Conservation (phyloP, 2,888 invertebrate species). For the Automeris io region DNA sequence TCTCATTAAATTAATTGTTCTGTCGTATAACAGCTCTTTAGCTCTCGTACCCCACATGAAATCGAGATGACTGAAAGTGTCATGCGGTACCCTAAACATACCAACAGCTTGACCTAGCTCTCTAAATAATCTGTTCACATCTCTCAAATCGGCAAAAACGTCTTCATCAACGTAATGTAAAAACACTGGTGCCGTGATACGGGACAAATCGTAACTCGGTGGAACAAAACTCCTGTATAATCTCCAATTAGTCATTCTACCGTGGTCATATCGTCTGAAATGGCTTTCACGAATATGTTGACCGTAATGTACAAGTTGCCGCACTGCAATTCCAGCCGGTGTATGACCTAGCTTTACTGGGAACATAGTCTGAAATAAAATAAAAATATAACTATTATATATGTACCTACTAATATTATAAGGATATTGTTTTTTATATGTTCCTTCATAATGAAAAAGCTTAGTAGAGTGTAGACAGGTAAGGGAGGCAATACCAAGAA, state of each 20-base stretch:
- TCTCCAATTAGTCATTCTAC: constrained; percentile 57
- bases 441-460: no score
- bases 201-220: constrained; percentile 72
- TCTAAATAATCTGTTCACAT: constrained; percentile 64
- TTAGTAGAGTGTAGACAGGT: no score
- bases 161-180: constrained; percentile 79
- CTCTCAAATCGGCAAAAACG: constrained; percentile 69
- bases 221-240: constrained; percentile 70
- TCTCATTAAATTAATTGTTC: constrained; percentile 64
- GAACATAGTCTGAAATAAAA: constrained; percentile 73
- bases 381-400: background rate
- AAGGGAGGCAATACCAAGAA: no score
- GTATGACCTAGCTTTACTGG: constrained; percentile 80
- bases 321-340: constrained; percentile 81
- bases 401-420: no score
- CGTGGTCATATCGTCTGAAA: constrained; percentile 74
- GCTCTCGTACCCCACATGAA: constrained; percentile 81
- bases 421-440: no score
- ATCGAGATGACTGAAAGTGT: constrained; percentile 80
- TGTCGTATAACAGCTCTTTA: constrained; percentile 71
- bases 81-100: constrained; percentile 70
- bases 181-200: constrained; percentile 74
- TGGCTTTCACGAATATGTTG: constrained; percentile 73
- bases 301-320: constrained; percentile 82
- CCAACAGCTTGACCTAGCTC: constrained; percentile 66